Conservation (phyloP, 2,888 invertebrate species). For the Heliconius sara region DNA sequence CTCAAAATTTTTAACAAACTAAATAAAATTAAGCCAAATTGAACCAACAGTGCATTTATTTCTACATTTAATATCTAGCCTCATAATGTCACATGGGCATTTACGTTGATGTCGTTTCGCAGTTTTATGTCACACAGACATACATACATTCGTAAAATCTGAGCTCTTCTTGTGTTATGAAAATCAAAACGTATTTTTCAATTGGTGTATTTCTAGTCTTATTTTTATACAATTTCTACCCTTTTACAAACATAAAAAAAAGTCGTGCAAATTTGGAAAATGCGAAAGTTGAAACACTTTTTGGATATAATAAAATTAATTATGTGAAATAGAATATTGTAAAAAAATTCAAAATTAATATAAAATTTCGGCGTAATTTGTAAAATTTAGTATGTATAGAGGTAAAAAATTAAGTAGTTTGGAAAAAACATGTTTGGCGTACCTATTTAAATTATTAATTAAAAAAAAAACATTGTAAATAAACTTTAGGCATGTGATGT, state of each 20-base stretch:
- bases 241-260: conserved; percentile 46
- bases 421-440: conserved; percentile 81
- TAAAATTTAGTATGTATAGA: conserved; percentile 75
- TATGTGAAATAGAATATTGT: conserved; percentile 54
- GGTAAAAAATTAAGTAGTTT: conserved; percentile 70
- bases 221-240: conserved; percentile 60
- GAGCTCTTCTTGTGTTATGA: conserved; percentile 41
- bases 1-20: neutral
- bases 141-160: conserved; percentile 32
- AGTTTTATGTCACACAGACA: conserved; percentile 7
- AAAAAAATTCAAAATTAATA: conserved; percentile 66
- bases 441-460: conserved; percentile 56
- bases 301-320: conserved; percentile 45
- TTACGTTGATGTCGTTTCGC: conserved; percentile 64
- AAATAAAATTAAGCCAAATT: conserved; percentile 40
- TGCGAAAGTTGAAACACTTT: conserved; percentile 54
- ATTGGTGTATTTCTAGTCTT: conserved; percentile 81
- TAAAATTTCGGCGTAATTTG: conserved; percentile 75
- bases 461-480: conserved; percentile 63
- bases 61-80: conserved; percentile 64
- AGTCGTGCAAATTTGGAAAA: conserved; percentile 54
- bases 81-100: conserved; percentile 77
- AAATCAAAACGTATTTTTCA: conserved; percentile 47
- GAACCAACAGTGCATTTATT: conserved; percentile 73
- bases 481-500: conserved; percentile 77